Evolutionary conservation across 2,797 vertebrate species (phyloP), one percentile per base, ranked within the genome.

Genomic region (Sebastes matsubarae): DNA sequence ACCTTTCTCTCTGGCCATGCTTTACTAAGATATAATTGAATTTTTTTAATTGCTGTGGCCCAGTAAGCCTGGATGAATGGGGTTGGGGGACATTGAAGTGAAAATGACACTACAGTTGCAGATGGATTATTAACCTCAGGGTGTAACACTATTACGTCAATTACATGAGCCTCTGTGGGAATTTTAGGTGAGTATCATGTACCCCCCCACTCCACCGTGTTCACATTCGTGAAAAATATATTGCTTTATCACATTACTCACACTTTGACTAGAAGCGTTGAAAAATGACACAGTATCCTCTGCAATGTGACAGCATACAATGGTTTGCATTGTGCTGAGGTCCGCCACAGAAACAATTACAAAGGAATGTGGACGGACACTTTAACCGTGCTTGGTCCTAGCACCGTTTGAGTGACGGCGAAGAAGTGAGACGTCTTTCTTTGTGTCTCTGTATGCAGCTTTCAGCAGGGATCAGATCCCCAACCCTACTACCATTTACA

Each of bases 401-500:
- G 14, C 29, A n/a, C 64, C 10, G 29, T 80, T 32, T 75, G 71
- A 87, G 65, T 77, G 82, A 82, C 84, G 64, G 72, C 32, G 71
- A 58, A 66, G 70, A 83, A 82, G 82, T 38, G 72, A 72, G 69
- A 36, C 5, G 30, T 82, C 75, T 88, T 55, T 64, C 38, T 34
- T 57, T 77, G 68, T 80, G 71, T 84, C 73, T 82, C 81, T 70
- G 69, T 55, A 25, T 65, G 59, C 57, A 72, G 42, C 72, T 80
- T 72, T 50, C 72, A 69, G 68, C 59, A 16, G 7, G 54, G 79
- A 80, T 90, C 87, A 75, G 38, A 83, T 92, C 91, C 67, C 84
- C 74, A 75, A 22, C 6, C 34, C 65, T 42, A 46, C 42, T 46
- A 18, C 42, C 42, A 50, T 50, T 50, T 50, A 50, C 60, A 42